A percentile compares a stretch with the other conserved stretches of the same genome.
These are phyloP conservation scores for Monomorium pharaonis DNA, from an alignment of 1,140 invertebrate genomes.

Conservation along the genomic window DNA sequence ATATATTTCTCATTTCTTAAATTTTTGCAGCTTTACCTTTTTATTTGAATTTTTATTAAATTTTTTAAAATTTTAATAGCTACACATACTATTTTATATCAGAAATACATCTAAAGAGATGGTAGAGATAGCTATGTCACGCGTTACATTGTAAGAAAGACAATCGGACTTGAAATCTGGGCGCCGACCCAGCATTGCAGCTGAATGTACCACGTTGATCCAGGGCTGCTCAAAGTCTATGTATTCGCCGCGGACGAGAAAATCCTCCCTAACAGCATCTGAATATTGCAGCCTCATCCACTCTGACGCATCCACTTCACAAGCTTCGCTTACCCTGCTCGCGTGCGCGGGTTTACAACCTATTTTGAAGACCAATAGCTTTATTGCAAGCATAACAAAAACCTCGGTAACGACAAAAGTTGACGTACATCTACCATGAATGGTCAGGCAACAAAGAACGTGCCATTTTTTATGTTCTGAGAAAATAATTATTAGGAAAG, in stretches of 20 bases:
- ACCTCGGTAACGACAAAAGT: conserved; percentile 51
- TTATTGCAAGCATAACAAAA: conserved; percentile 54
- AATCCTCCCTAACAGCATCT: conserved; percentile 67
- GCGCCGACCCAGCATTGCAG: background rate
- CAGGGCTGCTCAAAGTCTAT: conserved; percentile 49
- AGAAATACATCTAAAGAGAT: background rate
- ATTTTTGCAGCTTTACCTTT: background rate
- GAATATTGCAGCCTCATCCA: conserved; percentile 74
- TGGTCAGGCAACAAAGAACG: background rate
- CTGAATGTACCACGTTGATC: conserved; percentile 43
- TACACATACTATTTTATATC: background rate
- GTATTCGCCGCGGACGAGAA: conserved; percentile 59
- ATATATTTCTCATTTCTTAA: background rate
- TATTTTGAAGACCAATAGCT: conserved; percentile 62
- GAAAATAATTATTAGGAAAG: background rate
- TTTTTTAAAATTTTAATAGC: background rate
- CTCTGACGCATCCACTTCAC: conserved; percentile 55
- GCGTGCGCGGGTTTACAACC: conserved; percentile 56
- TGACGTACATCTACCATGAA: background rate
- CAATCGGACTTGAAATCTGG: conserved; percentile 48
- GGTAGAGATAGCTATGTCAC: background rate
- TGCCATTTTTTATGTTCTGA: background rate
- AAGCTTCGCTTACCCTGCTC: conserved; percentile 44
- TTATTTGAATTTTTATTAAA: background rate
- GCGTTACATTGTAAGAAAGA: conserved; percentile 22